Percentiles rank a stretch among this genome's conserved stretches.
phyloP scores from a whole-genome alignment of 2,888 invertebrate genomes.

The Podabrus alpinus region DNA sequence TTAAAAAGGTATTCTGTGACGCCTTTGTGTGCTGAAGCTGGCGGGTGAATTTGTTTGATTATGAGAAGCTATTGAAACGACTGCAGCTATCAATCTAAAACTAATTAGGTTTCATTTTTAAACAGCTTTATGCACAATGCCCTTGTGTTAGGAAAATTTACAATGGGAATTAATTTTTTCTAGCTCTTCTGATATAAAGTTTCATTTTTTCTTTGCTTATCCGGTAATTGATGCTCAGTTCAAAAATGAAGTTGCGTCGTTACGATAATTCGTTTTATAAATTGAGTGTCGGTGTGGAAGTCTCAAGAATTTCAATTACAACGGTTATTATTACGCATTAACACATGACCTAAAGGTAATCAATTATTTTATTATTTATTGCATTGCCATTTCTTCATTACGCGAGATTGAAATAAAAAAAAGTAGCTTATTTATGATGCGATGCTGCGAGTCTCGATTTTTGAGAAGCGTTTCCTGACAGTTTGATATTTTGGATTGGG shows the following conservation, averaged over 20 bases:
- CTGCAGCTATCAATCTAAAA: constrained; percentile 37
- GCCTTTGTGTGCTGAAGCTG: constrained; percentile 32
- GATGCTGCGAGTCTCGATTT: constrained; percentile 11
- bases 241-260: neutral
- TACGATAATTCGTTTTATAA: neutral
- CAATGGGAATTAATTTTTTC: constrained; percentile 35
- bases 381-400: neutral
- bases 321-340: neutral
- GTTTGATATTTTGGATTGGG: constrained; percentile 52
- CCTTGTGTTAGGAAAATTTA: constrained; percentile 28
- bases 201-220: neutral
- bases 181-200: neutral
- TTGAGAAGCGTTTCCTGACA: constrained; percentile 43
- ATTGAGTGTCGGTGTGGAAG: neutral
- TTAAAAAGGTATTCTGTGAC: constrained; percentile 38
- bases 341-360: neutral
- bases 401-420: neutral
- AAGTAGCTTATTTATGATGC: neutral
- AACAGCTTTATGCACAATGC: constrained; percentile 33
- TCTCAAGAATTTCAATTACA: neutral
- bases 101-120: constrained; percentile 38
- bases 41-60: constrained; percentile 38
- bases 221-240: neutral
- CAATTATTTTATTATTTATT: neutral
- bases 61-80: constrained; percentile 29